These are phyloP conservation scores for Gila orcuttii DNA, from an alignment of 2,113 vertebrate genomes.

Conservation along the genomic window DNA sequence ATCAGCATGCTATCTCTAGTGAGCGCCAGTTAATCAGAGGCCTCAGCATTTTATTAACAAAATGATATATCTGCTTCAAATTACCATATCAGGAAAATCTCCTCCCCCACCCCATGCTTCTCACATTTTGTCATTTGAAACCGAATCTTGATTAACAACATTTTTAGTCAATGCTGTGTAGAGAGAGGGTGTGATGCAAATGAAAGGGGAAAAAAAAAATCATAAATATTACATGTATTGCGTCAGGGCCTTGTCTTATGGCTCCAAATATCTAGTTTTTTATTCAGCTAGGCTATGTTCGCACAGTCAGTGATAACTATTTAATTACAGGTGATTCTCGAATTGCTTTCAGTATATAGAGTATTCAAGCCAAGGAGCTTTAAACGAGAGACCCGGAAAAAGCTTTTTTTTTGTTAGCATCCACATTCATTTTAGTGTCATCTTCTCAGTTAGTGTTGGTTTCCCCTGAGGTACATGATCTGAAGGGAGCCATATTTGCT, in stretches of 20 bases:
- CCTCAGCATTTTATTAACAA: slow-evolving; percentile 71
- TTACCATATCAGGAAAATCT: slow-evolving; percentile 67
- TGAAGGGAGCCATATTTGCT: too few species aligned
- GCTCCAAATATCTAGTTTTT: not conserved
- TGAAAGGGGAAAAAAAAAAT: not conserved
- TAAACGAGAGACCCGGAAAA: too few species aligned
- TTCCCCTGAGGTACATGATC: too few species aligned
- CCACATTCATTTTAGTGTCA: too few species aligned
- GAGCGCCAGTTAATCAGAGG: slow-evolving; percentile 69
- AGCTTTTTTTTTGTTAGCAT: too few species aligned
- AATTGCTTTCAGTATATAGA: too few species aligned
- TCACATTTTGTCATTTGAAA: slow-evolving; percentile 59
- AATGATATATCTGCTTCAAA: slow-evolving; percentile 62
- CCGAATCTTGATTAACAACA: slow-evolving; percentile 58
- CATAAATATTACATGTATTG: slow-evolving; percentile 55
- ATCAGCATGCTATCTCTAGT: slow-evolving; percentile 74
- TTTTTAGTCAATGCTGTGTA: slow-evolving; percentile 41
- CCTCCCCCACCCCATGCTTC: slow-evolving; percentile 36
- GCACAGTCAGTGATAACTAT: too few species aligned
- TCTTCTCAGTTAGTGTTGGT: too few species aligned
- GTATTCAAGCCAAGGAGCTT: too few species aligned
- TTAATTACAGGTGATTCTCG: too few species aligned
- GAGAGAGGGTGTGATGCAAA: not conserved
- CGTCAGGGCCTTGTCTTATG: slow-evolving; percentile 20
- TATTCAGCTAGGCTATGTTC: not conserved